Conservation (phyloP, 2,113 vertebrate species). For the Balaeniceps rex region DNA sequence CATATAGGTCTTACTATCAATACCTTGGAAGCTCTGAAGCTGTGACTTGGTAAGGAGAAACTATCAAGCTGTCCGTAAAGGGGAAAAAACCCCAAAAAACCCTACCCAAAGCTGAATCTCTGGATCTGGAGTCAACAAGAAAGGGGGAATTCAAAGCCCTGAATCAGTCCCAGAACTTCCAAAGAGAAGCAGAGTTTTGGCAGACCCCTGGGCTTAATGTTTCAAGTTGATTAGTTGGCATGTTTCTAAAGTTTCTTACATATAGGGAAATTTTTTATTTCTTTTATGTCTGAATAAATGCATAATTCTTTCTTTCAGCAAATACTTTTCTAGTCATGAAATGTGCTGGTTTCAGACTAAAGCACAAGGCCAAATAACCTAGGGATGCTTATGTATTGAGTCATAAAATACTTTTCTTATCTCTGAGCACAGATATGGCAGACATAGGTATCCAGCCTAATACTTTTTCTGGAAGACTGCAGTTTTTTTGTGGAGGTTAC, state of each 20-base stretch:
- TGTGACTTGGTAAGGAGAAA: background rate
- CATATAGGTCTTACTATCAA: background rate
- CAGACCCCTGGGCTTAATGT: background rate
- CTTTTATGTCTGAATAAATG: background rate
- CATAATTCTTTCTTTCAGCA: background rate
- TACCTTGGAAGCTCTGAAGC: background rate
- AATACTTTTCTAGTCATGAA: background rate
- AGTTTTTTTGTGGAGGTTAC: background rate
- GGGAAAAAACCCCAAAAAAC: accelerated
- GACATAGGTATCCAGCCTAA: background rate
- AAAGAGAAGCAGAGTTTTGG: background rate
- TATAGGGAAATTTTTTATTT: background rate
- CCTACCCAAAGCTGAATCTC: background rate
- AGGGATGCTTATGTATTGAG: background rate
- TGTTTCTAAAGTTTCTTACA: background rate
- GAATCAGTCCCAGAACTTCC: background rate
- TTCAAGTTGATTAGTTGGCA: background rate
- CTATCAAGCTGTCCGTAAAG: background rate
- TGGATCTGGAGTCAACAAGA: background rate
- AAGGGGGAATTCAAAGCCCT: background rate
- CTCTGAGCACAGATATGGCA: background rate
- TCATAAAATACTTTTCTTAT: background rate
- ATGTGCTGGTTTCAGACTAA: background rate
- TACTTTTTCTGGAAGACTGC: background rate
- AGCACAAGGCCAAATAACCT: background rate